Conservation (phyloP, 2,113 vertebrate genomes). For the Physeter macrocephalus region DNA sequence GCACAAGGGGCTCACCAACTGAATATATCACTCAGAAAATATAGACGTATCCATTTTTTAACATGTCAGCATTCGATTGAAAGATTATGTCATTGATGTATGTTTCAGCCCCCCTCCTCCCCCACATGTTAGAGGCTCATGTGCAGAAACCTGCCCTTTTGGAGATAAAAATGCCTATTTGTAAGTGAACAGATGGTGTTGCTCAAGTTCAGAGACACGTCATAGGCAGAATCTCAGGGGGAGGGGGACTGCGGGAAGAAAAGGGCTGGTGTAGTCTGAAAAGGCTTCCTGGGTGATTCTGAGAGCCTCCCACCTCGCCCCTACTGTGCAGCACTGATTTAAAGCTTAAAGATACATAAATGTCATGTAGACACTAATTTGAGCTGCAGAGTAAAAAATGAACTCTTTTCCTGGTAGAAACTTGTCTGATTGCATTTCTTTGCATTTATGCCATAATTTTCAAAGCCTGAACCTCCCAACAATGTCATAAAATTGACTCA, state of each 20-base stretch:
- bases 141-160: slow-evolving; percentile 60
- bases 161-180: slow-evolving; percentile 65
- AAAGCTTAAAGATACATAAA: slow-evolving; percentile 55
- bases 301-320: slow-evolving; percentile 2
- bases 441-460: not conserved
- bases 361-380: not conserved
- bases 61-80: slow-evolving; percentile 12
- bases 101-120: not conserved
- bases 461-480: not conserved
- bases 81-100: slow-evolving; percentile 31
- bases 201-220: slow-evolving; percentile 62
- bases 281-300: slow-evolving; percentile 40
- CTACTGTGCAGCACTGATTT: not conserved
- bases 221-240: slow-evolving; percentile 31
- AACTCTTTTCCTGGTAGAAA: slow-evolving; percentile 14
- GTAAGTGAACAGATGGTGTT: slow-evolving; percentile 61
- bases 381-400: not conserved
- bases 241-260: not conserved
- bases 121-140: not conserved
- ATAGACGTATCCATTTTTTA: slow-evolving; percentile 26
- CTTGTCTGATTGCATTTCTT: slow-evolving; percentile 33
- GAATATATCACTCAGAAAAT: slow-evolving; percentile 29
- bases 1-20: not conserved
- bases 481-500: not conserved
- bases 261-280: not conserved